phyloP scores from a whole-genome alignment of 23 tunicate species.

The Aplidium turbinatum region DNA sequence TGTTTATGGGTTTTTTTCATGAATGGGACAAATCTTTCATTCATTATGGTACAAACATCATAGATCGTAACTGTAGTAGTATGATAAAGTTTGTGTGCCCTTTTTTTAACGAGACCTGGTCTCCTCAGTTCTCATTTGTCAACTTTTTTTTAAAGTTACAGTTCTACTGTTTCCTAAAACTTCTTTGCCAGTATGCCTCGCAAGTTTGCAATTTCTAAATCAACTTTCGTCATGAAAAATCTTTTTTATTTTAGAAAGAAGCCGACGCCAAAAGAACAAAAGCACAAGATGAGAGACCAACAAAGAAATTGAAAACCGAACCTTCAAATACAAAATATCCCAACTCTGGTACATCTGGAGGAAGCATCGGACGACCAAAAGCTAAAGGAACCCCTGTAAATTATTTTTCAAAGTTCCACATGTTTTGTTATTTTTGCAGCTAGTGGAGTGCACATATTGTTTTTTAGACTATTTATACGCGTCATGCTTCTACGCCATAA shows the following conservation, averaged over 20 bases:
- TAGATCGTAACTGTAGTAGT: too few relatives aligned
- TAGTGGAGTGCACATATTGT: background rate
- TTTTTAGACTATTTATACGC: background rate
- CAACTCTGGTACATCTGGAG: slow-evolving; percentile 38
- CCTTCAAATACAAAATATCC: slow-evolving; percentile 43
- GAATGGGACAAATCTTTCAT: too few relatives aligned
- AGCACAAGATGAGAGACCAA: slow-evolving; percentile 54
- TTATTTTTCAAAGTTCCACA: background rate
- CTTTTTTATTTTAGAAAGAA: slow-evolving; percentile 42
- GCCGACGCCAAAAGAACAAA: slow-evolving; percentile 48
- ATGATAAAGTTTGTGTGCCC: too few relatives aligned
- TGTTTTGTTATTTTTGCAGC: background rate
- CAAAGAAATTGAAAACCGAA: slow-evolving; percentile 55
- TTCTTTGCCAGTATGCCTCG: background rate
- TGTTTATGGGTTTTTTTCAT: too few relatives aligned
- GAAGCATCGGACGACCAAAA: slow-evolving; percentile 53
- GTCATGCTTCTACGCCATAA: background rate
- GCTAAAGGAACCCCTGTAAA: slow-evolving; percentile 38
- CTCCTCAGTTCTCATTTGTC: too few relatives aligned
- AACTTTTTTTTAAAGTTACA: background rate
- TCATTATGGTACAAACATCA: too few relatives aligned
- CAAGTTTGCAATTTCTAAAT: background rate
- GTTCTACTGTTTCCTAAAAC: background rate
- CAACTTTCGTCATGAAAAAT: background rate
- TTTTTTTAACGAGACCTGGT: too few relatives aligned